phyloP scores from a whole-genome alignment of 2,888 invertebrate species.

The Cyaniris semiargus region DNA sequence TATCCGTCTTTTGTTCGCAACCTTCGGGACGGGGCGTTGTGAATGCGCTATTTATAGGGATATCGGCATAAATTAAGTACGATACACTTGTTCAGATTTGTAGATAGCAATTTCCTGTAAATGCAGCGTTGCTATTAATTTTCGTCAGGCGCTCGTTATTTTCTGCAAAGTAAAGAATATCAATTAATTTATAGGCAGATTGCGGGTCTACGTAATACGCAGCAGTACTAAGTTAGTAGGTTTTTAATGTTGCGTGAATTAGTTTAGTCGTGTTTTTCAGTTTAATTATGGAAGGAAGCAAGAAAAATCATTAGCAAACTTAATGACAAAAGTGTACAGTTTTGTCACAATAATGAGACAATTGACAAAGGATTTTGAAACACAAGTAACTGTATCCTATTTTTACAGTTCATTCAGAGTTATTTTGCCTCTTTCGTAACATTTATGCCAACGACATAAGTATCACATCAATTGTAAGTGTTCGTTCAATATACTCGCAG shows the following conservation, averaged over 20 bases:
- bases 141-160: neutral
- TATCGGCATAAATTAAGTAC: slow-evolving; percentile 19
- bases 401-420: neutral
- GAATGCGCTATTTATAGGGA: slow-evolving; percentile 11
- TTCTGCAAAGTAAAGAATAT: neutral
- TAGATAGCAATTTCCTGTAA: neutral
- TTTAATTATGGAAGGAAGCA: too few relatives aligned
- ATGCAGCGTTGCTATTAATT: neutral
- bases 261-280: too few relatives aligned
- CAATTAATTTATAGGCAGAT: neutral
- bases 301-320: too few relatives aligned
- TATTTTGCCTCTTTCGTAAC: neutral
- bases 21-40: neutral
- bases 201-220: too few relatives aligned
- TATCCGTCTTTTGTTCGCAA: slow-evolving; percentile 16
- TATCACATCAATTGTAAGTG: neutral
- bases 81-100: neutral
- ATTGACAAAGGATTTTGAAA: neutral
- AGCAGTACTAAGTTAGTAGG: too few relatives aligned
- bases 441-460: neutral
- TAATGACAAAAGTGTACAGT: neutral
- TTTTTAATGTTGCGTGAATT: neutral
- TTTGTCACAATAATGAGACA: neutral
- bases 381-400: neutral
- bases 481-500: neutral